Percentiles rank a stretch among this genome's conserved stretches.
These are phyloP conservation scores for Drosophila dives DNA, from an alignment of 2,888 invertebrate species.

Conservation along the genomic window DNA sequence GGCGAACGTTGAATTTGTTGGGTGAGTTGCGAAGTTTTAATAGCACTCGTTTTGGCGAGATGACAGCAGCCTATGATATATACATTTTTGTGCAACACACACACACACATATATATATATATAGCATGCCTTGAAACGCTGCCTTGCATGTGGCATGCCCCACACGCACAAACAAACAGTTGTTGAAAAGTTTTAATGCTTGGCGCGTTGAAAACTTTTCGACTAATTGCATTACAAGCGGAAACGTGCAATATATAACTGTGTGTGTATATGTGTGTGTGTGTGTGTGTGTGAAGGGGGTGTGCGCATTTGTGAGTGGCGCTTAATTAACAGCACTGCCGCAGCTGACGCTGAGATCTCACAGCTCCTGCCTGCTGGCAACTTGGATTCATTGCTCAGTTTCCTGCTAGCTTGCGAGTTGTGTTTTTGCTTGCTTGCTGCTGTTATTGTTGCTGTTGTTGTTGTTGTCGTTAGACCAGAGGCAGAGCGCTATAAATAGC, in stretches of 20 bases:
- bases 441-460: not conserved
- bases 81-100: conserved; percentile 21
- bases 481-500: conserved; percentile 1
- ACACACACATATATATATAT: not conserved
- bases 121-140: not conserved
- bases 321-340: conserved; percentile 72
- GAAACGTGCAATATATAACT: conserved; percentile 65
- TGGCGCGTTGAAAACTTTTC: conserved; percentile 69
- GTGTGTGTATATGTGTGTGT: conserved; percentile 28
- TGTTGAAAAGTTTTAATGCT: conserved; percentile 64
- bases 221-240: conserved; percentile 79
- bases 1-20: conserved; percentile 17
- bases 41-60: conserved; percentile 37
- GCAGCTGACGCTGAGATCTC: conserved; percentile 33
- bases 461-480: not conserved
- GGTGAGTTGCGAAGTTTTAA: conserved; percentile 45
- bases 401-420: conserved; percentile 31
- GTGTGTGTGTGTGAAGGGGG: conserved; percentile 8
- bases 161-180: conserved; percentile 47
- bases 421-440: not conserved
- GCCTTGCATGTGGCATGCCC: not conserved
- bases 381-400: conserved; percentile 33
- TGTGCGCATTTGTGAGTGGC: conserved; percentile 46
- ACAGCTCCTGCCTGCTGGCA: conserved; percentile 28
- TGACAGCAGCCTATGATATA: conserved; percentile 37